Base-by-base conservation (phyloP, 2,888 invertebrate genomes). In the Diadegma fenestrale region DNA sequence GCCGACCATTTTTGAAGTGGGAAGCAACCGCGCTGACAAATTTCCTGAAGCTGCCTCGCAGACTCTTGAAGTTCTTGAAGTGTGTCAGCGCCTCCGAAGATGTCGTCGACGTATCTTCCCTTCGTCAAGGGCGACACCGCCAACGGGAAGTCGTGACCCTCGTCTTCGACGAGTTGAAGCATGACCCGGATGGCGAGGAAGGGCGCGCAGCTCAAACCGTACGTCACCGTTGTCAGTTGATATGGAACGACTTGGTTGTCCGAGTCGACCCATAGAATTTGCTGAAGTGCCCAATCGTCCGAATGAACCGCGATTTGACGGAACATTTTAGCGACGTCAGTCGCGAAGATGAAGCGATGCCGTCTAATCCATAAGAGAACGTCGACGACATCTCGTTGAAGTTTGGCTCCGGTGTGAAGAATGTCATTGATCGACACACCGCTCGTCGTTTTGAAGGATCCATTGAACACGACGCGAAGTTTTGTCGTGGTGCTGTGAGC, bases 71-170 rank as follows among this genome's bases (percentile, higher is more conserved):
- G 37, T 45, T 68, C 30, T 0, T 30, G 43, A n/a, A 54, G 0
- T 17, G 51, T 14, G 19, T 63, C 82, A 0, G 69, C 76, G 10
- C 85, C 87, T 5, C 78, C 83, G n/a, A 61, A 71, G 1, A 85
- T 75, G 22, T 87, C 87, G 41, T 80, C 87, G 22, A 84, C 86
- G 58, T 81, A 81, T 22, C 68, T 41, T 1, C 69, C 81, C 6
- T 78, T 41, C 1, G 41, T 77, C 10, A 87, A 8, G 12, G 78
- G 48, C n/a, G 26, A 10, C 4, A 68, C 30, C 7, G 84, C 86
- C 1, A 80, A 68, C n/a, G 84, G 84, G 30, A 45, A 86, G 26
- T 64, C 26, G 0, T 63, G n/a, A 10, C 86, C 86, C 19, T 83
- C 73, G n/a, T 83, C 86, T 26, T 82, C 48, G 0, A 61, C 71